These are phyloP conservation scores for Gymnopithys bicolor DNA, from an alignment of 2,797 vertebrate species.

Conservation along the genomic window DNA sequence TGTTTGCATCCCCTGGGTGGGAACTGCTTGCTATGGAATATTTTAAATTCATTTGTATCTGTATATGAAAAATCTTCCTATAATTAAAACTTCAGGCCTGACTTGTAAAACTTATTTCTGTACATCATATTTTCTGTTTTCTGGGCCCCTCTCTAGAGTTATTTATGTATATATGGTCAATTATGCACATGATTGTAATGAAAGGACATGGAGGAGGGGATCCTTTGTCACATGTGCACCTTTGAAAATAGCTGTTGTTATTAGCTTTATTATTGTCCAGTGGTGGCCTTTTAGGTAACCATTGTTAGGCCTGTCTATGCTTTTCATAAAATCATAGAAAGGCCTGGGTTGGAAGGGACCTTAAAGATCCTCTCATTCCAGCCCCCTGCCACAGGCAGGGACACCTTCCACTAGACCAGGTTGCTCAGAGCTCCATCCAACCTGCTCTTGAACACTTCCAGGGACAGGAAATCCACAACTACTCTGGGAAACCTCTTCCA, in stretches of 20 bases:
- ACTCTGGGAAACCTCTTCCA: neutral
- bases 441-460: neutral
- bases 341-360: neutral
- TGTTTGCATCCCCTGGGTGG: neutral
- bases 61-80: neutral
- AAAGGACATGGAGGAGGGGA: accelerated
- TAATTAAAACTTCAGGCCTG: neutral
- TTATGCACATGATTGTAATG: neutral
- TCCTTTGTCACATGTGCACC: neutral
- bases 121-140: neutral
- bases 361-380: neutral
- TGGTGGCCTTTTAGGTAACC: neutral
- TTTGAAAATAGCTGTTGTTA: neutral
- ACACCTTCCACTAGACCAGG: neutral
- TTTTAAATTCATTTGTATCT: neutral
- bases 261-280: neutral
- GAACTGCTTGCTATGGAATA: neutral
- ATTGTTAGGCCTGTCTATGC: neutral
- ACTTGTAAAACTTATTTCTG: neutral
- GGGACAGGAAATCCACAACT: neutral
- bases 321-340: neutral
- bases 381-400: accelerated
- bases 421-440: neutral
- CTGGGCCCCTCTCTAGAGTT: accelerated
- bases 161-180: neutral